phyloP scores from a whole-genome alignment of 2,113 vertebrate genomes.

The Strigops habroptila region DNA sequence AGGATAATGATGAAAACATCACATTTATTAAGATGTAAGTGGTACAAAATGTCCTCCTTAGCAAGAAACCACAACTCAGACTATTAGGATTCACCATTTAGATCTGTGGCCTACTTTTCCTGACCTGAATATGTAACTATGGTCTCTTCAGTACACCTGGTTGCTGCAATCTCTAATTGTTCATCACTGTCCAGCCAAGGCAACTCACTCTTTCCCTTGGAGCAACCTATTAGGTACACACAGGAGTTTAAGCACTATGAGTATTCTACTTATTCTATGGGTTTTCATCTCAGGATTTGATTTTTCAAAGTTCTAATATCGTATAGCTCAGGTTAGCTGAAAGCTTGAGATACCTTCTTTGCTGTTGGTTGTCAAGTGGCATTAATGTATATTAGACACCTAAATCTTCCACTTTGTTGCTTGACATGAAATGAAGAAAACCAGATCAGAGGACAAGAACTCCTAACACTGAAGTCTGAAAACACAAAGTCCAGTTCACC shows the following conservation, averaged over 20 bases:
- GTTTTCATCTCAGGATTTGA: background rate
- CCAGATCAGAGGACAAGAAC: background rate
- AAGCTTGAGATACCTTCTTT: background rate
- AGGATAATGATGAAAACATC: background rate
- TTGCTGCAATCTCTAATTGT: background rate
- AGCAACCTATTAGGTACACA: background rate
- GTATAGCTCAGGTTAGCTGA: background rate
- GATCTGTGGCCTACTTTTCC: background rate
- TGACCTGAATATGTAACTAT: slow-evolving; percentile 7
- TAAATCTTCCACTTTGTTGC: background rate
- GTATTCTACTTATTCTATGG: background rate
- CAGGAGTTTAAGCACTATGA: background rate
- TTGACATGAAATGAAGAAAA: background rate
- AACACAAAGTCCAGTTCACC: background rate
- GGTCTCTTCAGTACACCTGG: background rate
- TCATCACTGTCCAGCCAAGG: background rate
- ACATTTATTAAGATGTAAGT: background rate
- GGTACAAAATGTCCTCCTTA: background rate
- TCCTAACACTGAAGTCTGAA: background rate
- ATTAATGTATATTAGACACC: background rate
- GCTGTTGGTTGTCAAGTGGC: background rate
- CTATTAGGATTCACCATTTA: background rate
- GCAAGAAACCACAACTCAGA: background rate
- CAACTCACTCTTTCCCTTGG: background rate
- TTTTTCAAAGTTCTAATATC: background rate